Evolutionary conservation across 2,113 vertebrate species (phyloP), one percentile per base, ranked within the genome.

Genomic region (Galemys pyrenaicus): DNA sequence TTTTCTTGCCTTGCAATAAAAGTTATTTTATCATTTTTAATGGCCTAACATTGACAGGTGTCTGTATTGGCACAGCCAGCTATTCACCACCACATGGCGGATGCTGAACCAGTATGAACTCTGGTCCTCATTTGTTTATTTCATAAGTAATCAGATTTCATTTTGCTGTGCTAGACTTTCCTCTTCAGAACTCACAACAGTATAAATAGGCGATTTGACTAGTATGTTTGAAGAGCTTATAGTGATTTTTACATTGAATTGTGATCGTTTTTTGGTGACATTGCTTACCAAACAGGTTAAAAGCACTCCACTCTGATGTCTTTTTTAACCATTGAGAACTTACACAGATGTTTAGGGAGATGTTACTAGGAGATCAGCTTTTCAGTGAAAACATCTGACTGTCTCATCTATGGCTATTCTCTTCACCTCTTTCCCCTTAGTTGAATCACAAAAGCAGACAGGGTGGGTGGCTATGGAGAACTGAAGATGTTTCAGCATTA

Each of bases 171-270:
- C 20, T 81, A 32, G 35, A 71, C 30, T 92, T 87, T 24, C 83
- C n/a, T 91, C 54, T 39, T 73, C 22, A 90, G 8, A 58, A 46
- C 39, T 94, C 12, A 94, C 19, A 15, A 39, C 74, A 28, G 73
- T 87, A 24, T 41, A 46, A 70, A 83, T 60, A 11, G n/a, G 30
- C 30, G 87, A 22, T 87, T 46, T 93, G 11, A 12, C n/a, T 82
- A 39, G 15, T 88, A 54, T 79, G 44, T 82, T 82, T 92, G 35
- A 90, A 85, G 35, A 93, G 64, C 16, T 92, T 70, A 7, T n/a
- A 86, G 35, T 91, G 37, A 81, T 81, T 84, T n/a, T 95, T 82
- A n/a, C 94, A 19, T 93, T 95, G 44, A 74, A 95, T 95, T 75
- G 12, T 68, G n/a, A 68, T 74, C 13, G 32, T 86, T n/a, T 94